Evolutionary conservation across 2,797 vertebrate genomes (phyloP), one percentile per base, ranked within the genome.

Genomic region (Coregonus ussuriensis): DNA sequence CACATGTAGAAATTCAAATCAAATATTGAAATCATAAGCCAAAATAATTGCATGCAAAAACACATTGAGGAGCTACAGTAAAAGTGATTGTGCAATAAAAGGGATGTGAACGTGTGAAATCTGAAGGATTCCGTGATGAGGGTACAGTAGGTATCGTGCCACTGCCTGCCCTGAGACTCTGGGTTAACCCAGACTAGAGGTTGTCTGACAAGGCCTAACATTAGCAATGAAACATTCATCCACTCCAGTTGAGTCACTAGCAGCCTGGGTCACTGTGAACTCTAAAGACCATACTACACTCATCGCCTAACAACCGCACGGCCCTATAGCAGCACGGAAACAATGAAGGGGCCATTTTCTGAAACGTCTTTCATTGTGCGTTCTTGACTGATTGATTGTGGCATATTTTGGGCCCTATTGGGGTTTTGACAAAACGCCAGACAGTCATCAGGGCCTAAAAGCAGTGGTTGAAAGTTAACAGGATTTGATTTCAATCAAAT

Each of bases 161-260:
- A n/a, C n/a, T 52, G 41, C 41, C 41, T 47, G 37, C 33, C 18
- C 68, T 41, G 33, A 71, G 41, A 71, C 69, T 71, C 21, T 31
- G 51, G 15, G 6, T 65, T 9, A 74, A 65, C 56, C 59, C 13
- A 31, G 59, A 29, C 11, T 21, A 21, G 71, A 72, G 52, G 14
- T 29, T 31, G 21, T 71, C 25, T 71, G 47, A 31, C 25, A 18
- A 68, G 71, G 79, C 71, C 13, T 6, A 83, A 56, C 74, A 63
- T 66, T 81, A 82, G 66, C 31, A 2, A 29, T 6, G 70, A 71
- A 52, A 71, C 21, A 6, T 37, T 53, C 13, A 83, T 4, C 88
- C 82, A 75, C 73, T 78, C 13, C 15, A 77, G 85, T 81, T 86
- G 86, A 87, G 83, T 88, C 87, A 86, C 59, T 3, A 72, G 1